phyloP scores from a whole-genome alignment of 2,113 vertebrate genomes.

The Pachypanchax playfairii region DNA sequence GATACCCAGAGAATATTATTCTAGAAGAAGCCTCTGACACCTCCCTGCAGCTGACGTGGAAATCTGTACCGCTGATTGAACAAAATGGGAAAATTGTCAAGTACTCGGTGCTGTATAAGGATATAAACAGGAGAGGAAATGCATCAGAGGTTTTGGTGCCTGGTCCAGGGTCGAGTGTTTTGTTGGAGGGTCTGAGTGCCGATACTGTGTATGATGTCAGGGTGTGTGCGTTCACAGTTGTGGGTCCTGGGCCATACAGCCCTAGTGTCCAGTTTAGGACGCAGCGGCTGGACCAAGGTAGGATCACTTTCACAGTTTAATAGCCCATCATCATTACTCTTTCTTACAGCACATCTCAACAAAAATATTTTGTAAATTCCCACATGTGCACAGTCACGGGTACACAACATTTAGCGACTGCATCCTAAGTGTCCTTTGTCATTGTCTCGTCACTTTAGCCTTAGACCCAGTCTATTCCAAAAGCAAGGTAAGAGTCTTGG shows the following conservation, averaged over 20 bases:
- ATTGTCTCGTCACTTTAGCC: slow-evolving; percentile 75
- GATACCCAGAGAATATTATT: slow-evolving; percentile 88
- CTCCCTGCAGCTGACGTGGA: slow-evolving; percentile 86
- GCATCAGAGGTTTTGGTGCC: slow-evolving; percentile 86
- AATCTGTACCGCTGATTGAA: slow-evolving; percentile 87
- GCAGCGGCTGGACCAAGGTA: slow-evolving; percentile 96
- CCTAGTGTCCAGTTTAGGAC: slow-evolving; percentile 96
- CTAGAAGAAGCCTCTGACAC: slow-evolving; percentile 83
- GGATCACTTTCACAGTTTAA: slow-evolving; percentile 83
- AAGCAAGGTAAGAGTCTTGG: slow-evolving; percentile 73
- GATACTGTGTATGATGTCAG: slow-evolving; percentile 97
- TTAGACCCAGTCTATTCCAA: slow-evolving; percentile 63
- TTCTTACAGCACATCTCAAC: slow-evolving; percentile 19
- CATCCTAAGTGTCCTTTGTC: slow-evolving; percentile 72
- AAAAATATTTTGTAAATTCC: slow-evolving; percentile 10
- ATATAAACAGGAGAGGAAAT: slow-evolving; percentile 90
- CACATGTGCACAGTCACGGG: slow-evolving; percentile 24
- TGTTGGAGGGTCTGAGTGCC: slow-evolving; percentile 89
- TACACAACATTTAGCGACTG: slow-evolving; percentile 41
- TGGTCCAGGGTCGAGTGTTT: slow-evolving; percentile 83
- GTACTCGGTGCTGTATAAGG: slow-evolving; percentile 90
- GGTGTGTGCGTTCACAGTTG: slow-evolving; percentile 93
- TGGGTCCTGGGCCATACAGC: slow-evolving; percentile 94
- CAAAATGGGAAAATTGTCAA: slow-evolving; percentile 89
- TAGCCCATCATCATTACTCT: slow-evolving; percentile 42